phyloP scores from a whole-genome alignment of 2,888 invertebrate species.

The Amaurobius ferox region DNA sequence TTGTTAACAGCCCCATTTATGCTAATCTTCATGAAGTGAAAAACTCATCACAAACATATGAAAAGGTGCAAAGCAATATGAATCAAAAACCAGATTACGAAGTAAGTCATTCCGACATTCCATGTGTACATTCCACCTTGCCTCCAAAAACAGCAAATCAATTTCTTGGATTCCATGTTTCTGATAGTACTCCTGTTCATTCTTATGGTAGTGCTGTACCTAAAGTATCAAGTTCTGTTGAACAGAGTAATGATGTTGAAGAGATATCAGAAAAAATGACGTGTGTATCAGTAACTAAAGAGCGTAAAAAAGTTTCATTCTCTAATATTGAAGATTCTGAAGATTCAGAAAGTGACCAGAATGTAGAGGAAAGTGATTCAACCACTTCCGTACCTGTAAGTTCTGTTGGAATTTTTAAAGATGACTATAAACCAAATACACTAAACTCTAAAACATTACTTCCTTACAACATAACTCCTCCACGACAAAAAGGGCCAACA shows the following conservation, averaged over 20 bases:
- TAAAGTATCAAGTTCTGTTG: neutral
- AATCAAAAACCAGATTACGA: neutral
- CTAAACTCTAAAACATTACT: constrained; percentile 79
- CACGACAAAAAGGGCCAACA: constrained; percentile 89
- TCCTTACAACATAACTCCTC: constrained; percentile 92
- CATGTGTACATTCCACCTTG: neutral
- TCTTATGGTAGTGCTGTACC: constrained; percentile 22
- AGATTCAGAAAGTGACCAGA: constrained; percentile 27
- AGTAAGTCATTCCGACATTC: neutral
- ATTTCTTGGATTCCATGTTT: constrained; percentile 63
- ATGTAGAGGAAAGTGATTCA: neutral
- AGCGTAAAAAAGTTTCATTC: constrained; percentile 59
- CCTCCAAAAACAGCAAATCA: constrained; percentile 10
- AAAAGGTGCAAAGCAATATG: neutral
- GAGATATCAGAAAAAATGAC: constrained; percentile 53
- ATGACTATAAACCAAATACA: constrained; percentile 62
- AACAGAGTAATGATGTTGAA: neutral
- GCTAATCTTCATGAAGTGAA: constrained; percentile 66
- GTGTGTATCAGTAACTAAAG: constrained; percentile 43
- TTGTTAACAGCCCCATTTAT: constrained; percentile 66
- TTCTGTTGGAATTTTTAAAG: constrained; percentile 70
- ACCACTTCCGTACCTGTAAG: too few species aligned
- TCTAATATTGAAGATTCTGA: constrained; percentile 32
- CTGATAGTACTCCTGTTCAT: constrained; percentile 59
- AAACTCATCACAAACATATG: neutral